phyloP scores from a whole-genome alignment of 2,113 vertebrate genomes.

The Trichechus manatus region DNA sequence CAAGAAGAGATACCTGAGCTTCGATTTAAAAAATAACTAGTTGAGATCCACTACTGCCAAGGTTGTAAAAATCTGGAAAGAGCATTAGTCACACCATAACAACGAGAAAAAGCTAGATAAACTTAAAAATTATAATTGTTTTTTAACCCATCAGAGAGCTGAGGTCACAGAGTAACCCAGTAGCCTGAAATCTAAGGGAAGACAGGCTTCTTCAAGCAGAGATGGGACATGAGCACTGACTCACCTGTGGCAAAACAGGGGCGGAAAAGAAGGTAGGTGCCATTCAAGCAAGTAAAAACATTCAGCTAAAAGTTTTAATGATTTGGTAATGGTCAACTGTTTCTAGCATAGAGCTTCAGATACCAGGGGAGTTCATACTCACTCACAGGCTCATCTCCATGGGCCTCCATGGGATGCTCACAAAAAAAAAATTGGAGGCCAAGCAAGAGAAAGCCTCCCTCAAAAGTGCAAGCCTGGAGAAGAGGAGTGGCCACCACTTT shows the following conservation, averaged over 20 bases:
- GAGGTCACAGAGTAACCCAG: no score
- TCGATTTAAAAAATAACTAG: conserved; percentile 29
- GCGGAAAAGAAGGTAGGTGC: neutral
- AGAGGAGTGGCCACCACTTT: neutral
- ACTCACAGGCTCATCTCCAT: neutral
- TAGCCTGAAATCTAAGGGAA: no score
- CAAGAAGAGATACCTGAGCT: neutral
- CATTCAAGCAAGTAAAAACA: neutral
- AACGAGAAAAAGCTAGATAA: neutral
- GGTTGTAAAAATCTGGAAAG: neutral
- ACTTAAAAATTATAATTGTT: neutral
- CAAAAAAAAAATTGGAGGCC: neutral
- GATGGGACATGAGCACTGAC: neutral
- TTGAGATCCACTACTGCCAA: neutral
- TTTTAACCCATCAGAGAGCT: neutral
- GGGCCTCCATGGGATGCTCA: neutral
- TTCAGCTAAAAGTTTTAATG: neutral
- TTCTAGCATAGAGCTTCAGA: neutral
- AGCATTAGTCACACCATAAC: neutral
- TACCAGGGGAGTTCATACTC: neutral
- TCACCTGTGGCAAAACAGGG: neutral
- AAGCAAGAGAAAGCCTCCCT: neutral
- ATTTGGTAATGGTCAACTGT: neutral
- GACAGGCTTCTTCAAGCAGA: neutral
- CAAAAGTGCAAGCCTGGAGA: neutral